phyloP scores from a whole-genome alignment of 2,113 vertebrate genomes.

The Coptodon rendalli region DNA sequence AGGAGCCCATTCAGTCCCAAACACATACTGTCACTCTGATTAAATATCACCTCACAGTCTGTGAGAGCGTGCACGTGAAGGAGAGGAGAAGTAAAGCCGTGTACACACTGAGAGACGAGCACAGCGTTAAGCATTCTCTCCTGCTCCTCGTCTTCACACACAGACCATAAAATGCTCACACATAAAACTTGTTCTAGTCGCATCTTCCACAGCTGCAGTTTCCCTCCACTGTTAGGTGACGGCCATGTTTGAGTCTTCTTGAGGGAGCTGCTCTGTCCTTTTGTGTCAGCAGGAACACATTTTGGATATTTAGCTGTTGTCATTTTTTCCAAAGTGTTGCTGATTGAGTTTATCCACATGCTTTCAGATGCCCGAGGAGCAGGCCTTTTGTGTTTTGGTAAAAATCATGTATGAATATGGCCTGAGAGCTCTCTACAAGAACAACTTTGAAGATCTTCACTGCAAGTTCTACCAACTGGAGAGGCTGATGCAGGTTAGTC shows the following conservation, averaged over 20 bases:
- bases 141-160: background rate
- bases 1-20: conserved; percentile 58
- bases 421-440: conserved; percentile 91
- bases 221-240: background rate
- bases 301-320: background rate
- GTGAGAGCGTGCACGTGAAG: background rate
- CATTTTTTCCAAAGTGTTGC: background rate
- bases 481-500: conserved; percentile 87
- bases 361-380: conserved; percentile 95
- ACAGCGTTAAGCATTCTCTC: background rate
- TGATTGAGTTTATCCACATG: background rate
- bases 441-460: conserved; percentile 98
- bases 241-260: background rate
- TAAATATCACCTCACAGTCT: conserved; percentile 43
- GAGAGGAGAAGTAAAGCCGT: background rate
- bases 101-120: background rate
- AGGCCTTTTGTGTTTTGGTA: conserved; percentile 96
- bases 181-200: background rate
- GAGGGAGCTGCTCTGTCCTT: background rate
- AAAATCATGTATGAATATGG: conserved; percentile 97
- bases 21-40: conserved; percentile 57
- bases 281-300: background rate
- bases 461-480: conserved; percentile 99
- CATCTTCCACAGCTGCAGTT: background rate
- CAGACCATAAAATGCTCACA: background rate